Percentiles rank a stretch among this genome's conserved stretches.
Conservation (phyloP, 2,888 invertebrate species). For the Leptinotarsa haldemani region DNA sequence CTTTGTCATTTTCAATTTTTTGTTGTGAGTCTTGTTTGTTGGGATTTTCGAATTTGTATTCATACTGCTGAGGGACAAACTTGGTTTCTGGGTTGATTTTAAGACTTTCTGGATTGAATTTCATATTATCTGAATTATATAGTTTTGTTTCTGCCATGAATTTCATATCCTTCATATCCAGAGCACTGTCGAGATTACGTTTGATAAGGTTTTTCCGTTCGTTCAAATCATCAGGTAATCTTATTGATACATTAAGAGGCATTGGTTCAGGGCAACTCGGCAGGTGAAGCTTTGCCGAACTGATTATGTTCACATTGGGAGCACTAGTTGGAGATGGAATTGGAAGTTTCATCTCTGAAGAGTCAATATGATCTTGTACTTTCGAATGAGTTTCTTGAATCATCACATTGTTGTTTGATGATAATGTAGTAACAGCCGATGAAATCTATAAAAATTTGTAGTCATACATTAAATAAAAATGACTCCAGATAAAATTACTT, state of each 20-base stretch:
- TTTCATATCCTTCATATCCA: constrained; percentile 54
- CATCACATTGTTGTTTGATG: constrained; percentile 34
- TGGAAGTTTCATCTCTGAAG: constrained; percentile 34
- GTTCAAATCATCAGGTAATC: constrained; percentile 64
- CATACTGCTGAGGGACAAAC: constrained; percentile 11
- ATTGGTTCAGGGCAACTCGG: constrained; percentile 47
- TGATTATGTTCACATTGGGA: constrained; percentile 49
- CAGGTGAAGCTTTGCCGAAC: constrained; percentile 31
- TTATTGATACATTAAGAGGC: constrained; percentile 64
- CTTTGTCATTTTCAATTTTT: constrained; percentile 48
- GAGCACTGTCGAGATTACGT: constrained; percentile 54
- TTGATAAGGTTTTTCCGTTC: constrained; percentile 65
- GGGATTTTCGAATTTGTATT: constrained; percentile 25
- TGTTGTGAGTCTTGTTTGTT: constrained; percentile 51
- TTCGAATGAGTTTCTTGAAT: constrained; percentile 37
- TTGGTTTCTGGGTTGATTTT: constrained; percentile 34
- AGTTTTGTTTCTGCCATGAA: constrained; percentile 45
- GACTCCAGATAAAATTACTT: constrained; percentile 16
- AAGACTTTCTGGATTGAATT: constrained; percentile 36
- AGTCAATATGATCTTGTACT: constrained; percentile 33
- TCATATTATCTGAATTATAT: constrained; percentile 46
- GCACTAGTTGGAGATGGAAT: constrained; percentile 28
- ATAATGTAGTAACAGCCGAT: constrained; percentile 28
- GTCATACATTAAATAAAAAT: background rate
- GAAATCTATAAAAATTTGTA: constrained; percentile 17